These are phyloP conservation scores for Phodopus roborovskii DNA, from an alignment of 2,113 vertebrate species.

Conservation along the genomic window DNA sequence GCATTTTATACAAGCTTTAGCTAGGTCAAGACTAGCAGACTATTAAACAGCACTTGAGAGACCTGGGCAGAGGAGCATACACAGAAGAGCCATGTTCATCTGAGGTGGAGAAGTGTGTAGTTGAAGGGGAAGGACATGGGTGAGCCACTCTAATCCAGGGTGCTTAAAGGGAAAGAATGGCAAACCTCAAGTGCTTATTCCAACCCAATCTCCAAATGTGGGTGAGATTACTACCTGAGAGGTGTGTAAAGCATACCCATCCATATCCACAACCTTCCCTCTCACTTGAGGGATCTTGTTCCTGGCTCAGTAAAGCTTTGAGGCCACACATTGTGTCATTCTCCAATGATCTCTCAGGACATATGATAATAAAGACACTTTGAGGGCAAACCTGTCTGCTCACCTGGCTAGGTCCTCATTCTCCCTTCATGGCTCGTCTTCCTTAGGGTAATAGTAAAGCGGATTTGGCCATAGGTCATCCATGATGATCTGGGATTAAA, in stretches of 20 bases:
- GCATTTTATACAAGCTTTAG: not conserved
- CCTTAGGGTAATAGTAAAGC: not conserved
- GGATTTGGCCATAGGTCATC: not conserved
- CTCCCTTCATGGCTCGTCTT: not conserved
- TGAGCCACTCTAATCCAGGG: not conserved
- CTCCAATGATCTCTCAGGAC: not conserved
- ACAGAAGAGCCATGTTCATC: not conserved
- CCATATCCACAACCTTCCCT: not conserved
- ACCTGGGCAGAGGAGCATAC: not conserved
- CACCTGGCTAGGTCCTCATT: not conserved
- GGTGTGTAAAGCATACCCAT: not conserved
- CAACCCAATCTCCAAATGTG: not conserved
- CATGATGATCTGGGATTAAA: not conserved
- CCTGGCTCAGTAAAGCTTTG: not conserved
- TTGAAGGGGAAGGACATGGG: not conserved
- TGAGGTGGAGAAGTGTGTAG: not conserved
- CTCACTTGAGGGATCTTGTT: not conserved
- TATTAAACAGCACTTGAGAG: not conserved
- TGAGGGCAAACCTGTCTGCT: not conserved
- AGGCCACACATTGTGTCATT: not conserved
- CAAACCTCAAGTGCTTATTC: not conserved
- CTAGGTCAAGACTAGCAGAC: not conserved
- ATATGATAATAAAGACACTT: not conserved
- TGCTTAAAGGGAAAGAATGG: not conserved
- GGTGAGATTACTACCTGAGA: not conserved